A percentile compares a stretch with the other conserved stretches of the same genome.
These are phyloP conservation scores for Campylomormyrus tamandua DNA, from an alignment of 2,113 vertebrate genomes.

Conservation along the genomic window DNA sequence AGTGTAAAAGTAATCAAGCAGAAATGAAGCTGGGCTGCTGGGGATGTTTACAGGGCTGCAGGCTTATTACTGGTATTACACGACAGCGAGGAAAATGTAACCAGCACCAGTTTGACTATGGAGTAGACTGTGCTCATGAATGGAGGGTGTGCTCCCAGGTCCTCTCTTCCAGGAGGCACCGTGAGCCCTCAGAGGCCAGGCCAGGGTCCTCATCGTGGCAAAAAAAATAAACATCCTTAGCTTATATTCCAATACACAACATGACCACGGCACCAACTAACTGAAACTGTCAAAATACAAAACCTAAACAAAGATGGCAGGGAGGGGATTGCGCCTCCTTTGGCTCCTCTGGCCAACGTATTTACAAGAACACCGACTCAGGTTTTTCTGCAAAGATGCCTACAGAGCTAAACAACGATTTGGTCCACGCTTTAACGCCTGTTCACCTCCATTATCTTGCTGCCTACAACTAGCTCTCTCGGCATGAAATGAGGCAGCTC, in stretches of 20 bases:
- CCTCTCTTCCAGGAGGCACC: neutral
- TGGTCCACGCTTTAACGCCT: neutral
- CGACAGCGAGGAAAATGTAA: neutral
- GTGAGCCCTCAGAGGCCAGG: neutral
- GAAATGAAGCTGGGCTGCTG: conserved; percentile 39
- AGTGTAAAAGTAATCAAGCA: conserved; percentile 49
- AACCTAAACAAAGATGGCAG: neutral
- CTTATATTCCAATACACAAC: neutral
- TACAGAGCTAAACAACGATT: neutral
- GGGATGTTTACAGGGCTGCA: conserved; percentile 1
- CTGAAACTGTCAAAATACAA: neutral
- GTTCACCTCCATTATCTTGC: neutral
- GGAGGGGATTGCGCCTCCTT: neutral
- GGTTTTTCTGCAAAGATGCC: neutral
- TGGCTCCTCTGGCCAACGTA: neutral
- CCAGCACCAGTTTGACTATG: neutral
- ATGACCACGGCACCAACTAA: neutral
- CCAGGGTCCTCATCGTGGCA: neutral
- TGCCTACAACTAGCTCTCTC: neutral
- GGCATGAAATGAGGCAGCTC: neutral
- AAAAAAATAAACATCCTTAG: neutral
- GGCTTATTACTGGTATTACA: conserved; percentile 18
- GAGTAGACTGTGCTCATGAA: neutral
- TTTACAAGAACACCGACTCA: neutral
- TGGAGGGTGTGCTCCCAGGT: neutral